A percentile compares a stretch with the other conserved stretches of the same genome.
These are phyloP conservation scores for Pomatostomus ruficeps DNA, from an alignment of 2,113 vertebrate genomes.

Conservation along the genomic window DNA sequence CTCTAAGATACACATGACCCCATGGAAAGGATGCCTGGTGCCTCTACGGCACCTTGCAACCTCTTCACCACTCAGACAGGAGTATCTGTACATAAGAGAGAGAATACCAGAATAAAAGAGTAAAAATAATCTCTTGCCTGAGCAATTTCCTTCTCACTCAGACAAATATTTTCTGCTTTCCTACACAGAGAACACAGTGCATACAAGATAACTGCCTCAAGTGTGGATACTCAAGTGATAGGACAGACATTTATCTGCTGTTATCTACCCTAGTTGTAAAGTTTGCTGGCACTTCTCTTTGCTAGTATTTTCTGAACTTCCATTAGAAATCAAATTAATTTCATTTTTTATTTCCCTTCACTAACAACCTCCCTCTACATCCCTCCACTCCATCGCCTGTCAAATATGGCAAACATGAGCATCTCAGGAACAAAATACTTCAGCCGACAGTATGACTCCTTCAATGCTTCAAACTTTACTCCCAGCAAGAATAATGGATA, in stretches of 20 bases:
- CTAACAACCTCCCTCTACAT: neutral
- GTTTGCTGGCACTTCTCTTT: neutral
- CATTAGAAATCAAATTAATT: constrained; percentile 51
- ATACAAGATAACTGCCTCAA: neutral
- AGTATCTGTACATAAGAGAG: neutral
- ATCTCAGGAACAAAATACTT: constrained; percentile 47
- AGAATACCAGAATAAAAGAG: neutral
- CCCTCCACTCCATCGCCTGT: neutral
- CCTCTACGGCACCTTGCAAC: neutral
- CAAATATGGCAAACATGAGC: constrained; percentile 24
- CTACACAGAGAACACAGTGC: neutral
- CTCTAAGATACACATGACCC: neutral
- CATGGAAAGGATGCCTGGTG: neutral
- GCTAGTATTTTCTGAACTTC: neutral
- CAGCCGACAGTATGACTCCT: constrained; percentile 26
- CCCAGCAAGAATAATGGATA: constrained; percentile 57
- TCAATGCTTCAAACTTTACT: constrained; percentile 55
- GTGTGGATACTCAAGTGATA: neutral
- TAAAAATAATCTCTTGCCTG: neutral
- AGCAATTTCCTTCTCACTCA: neutral
- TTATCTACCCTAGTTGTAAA: neutral
- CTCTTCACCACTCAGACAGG: neutral
- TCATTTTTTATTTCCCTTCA: neutral
- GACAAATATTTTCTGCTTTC: neutral
- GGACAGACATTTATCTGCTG: neutral